phyloP scores from a whole-genome alignment of 2,113 vertebrate genomes.

The Anhinga rufa region DNA sequence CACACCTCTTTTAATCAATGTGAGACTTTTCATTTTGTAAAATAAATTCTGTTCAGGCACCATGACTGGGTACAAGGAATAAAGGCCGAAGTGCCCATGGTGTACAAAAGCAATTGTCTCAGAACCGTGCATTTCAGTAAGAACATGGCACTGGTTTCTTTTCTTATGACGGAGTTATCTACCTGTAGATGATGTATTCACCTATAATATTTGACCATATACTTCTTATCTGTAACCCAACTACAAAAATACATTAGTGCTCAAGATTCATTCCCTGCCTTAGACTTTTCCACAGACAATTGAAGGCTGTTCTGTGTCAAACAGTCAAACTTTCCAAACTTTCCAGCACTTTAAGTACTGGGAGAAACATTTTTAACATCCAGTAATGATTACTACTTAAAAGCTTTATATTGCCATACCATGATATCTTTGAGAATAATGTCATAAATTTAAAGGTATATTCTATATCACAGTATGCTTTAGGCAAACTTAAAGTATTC shows the following conservation, averaged over 20 bases:
- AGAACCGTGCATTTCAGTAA: not conserved
- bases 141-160: not conserved
- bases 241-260: not conserved
- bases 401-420: not conserved
- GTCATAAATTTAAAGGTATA: not conserved
- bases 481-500: constrained; percentile 49
- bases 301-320: not conserved
- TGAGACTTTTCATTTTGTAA: not conserved
- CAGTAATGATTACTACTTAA: not conserved
- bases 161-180: not conserved
- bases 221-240: not conserved
- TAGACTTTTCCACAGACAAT: not conserved
- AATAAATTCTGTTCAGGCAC: not conserved
- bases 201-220: not conserved
- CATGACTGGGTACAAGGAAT: accelerated
- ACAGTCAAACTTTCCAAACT: not conserved
- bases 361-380: not conserved
- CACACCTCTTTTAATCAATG: not conserved
- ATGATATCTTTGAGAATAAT: not conserved
- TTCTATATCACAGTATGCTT: not conserved
- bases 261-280: not conserved
- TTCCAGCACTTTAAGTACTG: not conserved
- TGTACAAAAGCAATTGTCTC: not conserved
- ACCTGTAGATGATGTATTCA: not conserved
- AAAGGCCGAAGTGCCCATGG: not conserved